Conservation (phyloP, 2,113 vertebrate species). For the Notarius quadriscutis region DNA sequence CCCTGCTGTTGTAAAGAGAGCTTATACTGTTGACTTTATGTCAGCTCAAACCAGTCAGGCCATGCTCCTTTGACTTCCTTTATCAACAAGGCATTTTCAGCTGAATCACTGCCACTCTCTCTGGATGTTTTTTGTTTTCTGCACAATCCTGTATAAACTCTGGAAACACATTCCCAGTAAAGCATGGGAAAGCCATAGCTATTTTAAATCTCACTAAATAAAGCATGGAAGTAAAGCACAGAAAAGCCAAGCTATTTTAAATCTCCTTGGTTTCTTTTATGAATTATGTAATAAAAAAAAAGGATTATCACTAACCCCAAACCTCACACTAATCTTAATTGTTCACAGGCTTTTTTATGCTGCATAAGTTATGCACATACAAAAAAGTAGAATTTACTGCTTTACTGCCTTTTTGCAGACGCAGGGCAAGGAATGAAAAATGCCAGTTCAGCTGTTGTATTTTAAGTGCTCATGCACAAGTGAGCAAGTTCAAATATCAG, state of each 20-base stretch:
- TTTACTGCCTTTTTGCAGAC: neutral
- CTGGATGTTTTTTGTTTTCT: neutral
- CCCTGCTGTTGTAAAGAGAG: neutral
- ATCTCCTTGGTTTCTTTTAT: neutral
- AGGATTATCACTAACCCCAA: neutral
- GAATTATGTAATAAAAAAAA: neutral
- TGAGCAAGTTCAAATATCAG: neutral
- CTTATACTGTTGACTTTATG: neutral
- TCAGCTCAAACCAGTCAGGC: neutral
- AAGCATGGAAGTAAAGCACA: too few relatives aligned
- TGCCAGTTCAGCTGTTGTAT: constrained; percentile 1
- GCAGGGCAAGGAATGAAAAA: neutral
- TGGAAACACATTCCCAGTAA: neutral
- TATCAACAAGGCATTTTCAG: neutral
- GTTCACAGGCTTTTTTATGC: neutral
- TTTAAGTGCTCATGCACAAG: neutral
- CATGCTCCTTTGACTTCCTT: neutral
- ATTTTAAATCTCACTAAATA: too few relatives aligned
- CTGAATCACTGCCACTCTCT: neutral
- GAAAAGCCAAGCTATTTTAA: neutral
- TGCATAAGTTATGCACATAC: neutral
- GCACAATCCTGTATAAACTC: neutral
- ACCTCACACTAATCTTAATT: neutral
- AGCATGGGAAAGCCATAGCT: neutral
- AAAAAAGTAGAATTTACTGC: neutral